Conservation (phyloP, 2,797 vertebrate species). For the Amblyopsis hoosieri region DNA sequence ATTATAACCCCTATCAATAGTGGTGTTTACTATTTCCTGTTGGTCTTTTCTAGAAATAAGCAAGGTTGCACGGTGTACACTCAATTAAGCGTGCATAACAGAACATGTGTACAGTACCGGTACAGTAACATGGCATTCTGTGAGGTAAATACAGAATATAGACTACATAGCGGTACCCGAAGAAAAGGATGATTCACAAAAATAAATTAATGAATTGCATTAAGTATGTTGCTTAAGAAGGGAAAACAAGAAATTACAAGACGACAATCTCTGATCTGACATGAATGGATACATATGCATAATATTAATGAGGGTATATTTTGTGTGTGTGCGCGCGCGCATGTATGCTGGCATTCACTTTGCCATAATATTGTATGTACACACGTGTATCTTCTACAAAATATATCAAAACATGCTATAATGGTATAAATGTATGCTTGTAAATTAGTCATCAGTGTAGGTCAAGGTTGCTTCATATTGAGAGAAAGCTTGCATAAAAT, state of each 20-base stretch:
- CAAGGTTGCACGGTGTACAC: constrained; percentile 58
- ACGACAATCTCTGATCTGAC: constrained; percentile 81
- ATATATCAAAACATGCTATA: constrained; percentile 83
- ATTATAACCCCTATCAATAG: constrained; percentile 60
- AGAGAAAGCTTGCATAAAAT: constrained; percentile 78
- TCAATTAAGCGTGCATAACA: constrained; percentile 51
- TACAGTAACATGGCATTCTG: constrained; percentile 51
- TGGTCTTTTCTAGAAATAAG: constrained; percentile 55
- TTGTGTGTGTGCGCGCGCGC: constrained; percentile 31
- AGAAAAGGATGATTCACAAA: constrained; percentile 39
- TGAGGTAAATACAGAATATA: constrained; percentile 49
- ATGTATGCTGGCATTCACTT: constrained; percentile 71
- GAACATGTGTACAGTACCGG: constrained; percentile 30
- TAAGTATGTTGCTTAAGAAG: constrained; percentile 40
- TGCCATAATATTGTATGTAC: constrained; percentile 79
- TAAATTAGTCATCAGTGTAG: constrained; percentile 83
- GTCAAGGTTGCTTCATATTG: constrained; percentile 80
- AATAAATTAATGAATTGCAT: constrained; percentile 43
- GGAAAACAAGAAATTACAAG: constrained; percentile 62
- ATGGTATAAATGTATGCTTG: constrained; percentile 90
- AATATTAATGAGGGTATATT: constrained; percentile 60
- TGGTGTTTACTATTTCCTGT: constrained; percentile 61
- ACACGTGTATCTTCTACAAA: constrained; percentile 87
- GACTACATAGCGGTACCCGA: constrained; percentile 68
- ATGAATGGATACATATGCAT: constrained; percentile 78